These are phyloP conservation scores for Sicus ferrugineus DNA, from an alignment of 2,888 invertebrate species.

Conservation along the genomic window DNA sequence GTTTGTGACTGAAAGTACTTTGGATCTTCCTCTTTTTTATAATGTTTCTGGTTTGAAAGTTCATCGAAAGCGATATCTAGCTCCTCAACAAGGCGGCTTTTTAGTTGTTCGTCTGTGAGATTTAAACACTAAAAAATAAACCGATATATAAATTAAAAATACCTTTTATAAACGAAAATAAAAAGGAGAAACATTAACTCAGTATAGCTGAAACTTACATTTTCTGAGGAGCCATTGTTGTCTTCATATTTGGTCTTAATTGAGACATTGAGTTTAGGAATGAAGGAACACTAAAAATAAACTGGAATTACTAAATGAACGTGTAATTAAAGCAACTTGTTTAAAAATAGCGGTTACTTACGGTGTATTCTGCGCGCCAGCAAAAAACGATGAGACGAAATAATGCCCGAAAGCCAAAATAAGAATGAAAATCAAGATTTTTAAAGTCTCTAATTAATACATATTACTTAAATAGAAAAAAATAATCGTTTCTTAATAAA, in stretches of 20 bases:
- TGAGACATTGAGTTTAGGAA: slow-evolving; percentile 83
- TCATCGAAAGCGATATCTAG: slow-evolving; percentile 91
- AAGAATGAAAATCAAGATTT: slow-evolving; percentile 17
- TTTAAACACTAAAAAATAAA: slow-evolving; percentile 77
- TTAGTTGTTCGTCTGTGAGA: slow-evolving; percentile 76
- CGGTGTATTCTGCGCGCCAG: slow-evolving; percentile 72
- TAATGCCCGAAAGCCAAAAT: slow-evolving; percentile 11
- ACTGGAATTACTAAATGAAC: slow-evolving; percentile 1
- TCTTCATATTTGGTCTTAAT: slow-evolving; percentile 91
- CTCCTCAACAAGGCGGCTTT: slow-evolving; percentile 77
- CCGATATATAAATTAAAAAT: not conserved
- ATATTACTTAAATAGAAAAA: too few relatives aligned
- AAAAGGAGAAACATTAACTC: not conserved
- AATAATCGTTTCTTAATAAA: too few relatives aligned
- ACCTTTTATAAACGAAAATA: not conserved
- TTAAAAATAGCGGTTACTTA: slow-evolving; percentile 65
- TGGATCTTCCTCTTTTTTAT: slow-evolving; percentile 89
- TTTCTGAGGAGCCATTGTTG: slow-evolving; percentile 86
- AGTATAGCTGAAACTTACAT: slow-evolving; percentile 71
- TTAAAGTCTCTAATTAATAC: too few relatives aligned
- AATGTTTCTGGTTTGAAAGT: slow-evolving; percentile 79
- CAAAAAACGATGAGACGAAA: not conserved
- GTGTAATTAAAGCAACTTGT: slow-evolving; percentile 51
- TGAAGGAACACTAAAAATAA: slow-evolving; percentile 80
- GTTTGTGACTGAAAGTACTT: slow-evolving; percentile 83